A percentile compares a stretch with the other conserved stretches of the same genome.
Conservation (phyloP, 2,888 invertebrate species). For the Hemaris fuciformis region DNA sequence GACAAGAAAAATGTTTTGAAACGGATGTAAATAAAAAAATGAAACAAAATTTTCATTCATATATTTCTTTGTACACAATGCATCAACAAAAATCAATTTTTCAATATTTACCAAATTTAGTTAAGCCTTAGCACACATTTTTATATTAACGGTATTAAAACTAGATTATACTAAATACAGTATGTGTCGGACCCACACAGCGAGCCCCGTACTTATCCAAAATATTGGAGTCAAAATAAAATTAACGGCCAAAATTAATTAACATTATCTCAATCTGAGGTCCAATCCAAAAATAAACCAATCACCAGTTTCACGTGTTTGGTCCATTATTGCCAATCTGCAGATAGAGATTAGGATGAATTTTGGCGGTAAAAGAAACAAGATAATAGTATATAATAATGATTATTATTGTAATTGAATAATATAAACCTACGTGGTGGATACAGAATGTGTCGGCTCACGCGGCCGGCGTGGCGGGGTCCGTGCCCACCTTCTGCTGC, state of each 20-base stretch:
- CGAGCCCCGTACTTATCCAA: too few relatives aligned
- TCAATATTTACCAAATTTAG: background rate
- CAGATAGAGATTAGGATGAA: too few relatives aligned
- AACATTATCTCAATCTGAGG: too few relatives aligned
- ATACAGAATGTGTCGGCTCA: background rate
- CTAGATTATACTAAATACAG: too few relatives aligned
- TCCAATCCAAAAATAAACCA: too few relatives aligned
- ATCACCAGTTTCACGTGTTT: too few relatives aligned
- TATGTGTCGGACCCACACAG: too few relatives aligned
- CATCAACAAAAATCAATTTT: background rate
- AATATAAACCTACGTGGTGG: conserved; percentile 17
- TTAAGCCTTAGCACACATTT: background rate
- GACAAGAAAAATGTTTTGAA: too few relatives aligned
- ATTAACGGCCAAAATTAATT: too few relatives aligned
- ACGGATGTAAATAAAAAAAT: conserved; percentile 26
- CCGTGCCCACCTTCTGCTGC: conserved; percentile 59
- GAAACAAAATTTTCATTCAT: conserved; percentile 19
- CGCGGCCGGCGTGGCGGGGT: conserved; percentile 52
- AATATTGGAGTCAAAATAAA: too few relatives aligned
- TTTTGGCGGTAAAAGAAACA: background rate
- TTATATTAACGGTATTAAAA: too few relatives aligned
- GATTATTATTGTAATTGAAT: conserved; percentile 12
- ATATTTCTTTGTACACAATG: background rate
- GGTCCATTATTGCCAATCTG: too few relatives aligned
- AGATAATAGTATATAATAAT: conserved; percentile 4